Base-by-base conservation (phyloP, 2,797 vertebrate genomes). In the Gymnocypris eckloni region DNA sequence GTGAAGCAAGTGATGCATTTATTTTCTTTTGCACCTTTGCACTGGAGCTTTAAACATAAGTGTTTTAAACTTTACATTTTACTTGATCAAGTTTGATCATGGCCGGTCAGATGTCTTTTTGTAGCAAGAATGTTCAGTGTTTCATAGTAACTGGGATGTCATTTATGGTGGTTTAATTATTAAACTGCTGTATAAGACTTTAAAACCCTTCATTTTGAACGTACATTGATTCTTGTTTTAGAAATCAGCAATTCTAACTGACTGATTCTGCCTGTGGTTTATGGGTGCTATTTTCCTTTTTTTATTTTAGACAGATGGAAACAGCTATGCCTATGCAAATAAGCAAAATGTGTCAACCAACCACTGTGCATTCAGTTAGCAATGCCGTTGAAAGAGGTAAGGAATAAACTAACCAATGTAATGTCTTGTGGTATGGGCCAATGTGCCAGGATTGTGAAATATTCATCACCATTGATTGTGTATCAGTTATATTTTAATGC, bases 321-420 rank as follows among this genome's bases (percentile, higher is more conserved):
- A 52, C n/a, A 67, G 64, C 48, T 1, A 0, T 69, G 61, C 45
- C 28, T 45, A 81, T 81, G 45, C 45, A 81, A 67, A 81, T 81
- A 39, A 69, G 25, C 45, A 39, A 50, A 52, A 67, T 69, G 61
- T 52, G 45, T 69, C 45, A 81, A 69, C 64, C 45, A 67, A 12
- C 41, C 39, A 64, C 41, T 66, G 59, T 79, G 9, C 59, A 48
- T 79, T 79, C n/a, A 28, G 52, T 39, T 56, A 77, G 75, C 25
- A 48, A 79, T 43, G 76, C 54, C 18, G 16, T 79, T 79, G 28
- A 64, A 48, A 79, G 43, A 50, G 43, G 20, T 67, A 11, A 37
- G 11, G 43, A 22, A 33, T 43, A 18, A 43, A 43, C 39, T 25
- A 79, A n/a, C 56, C 16, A 64, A 66, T 16, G 8, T 43, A 25